phyloP scores from a whole-genome alignment of 2,888 invertebrate species.

The Ochropleura plecta region DNA sequence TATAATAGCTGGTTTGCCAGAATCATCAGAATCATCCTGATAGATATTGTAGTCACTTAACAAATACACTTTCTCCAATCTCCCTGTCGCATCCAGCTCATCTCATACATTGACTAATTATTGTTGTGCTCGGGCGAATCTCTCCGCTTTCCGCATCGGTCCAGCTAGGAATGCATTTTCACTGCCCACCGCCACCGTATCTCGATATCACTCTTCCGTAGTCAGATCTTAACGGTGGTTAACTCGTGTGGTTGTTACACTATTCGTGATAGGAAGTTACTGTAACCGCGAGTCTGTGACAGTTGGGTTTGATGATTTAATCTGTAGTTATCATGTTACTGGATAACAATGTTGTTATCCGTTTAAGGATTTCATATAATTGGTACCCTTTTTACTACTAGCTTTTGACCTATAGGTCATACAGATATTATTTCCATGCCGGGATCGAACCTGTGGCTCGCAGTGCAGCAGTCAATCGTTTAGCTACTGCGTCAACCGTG shows the following conservation, averaged over 20 bases:
- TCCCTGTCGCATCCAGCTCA: constrained; percentile 45
- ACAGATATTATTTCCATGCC: too few relatives aligned
- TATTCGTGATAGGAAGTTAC: constrained; percentile 59
- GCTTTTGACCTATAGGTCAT: too few relatives aligned
- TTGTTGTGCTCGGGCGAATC: constrained; percentile 56
- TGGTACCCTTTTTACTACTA: neutral
- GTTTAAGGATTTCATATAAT: neutral
- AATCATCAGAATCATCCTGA: too few relatives aligned
- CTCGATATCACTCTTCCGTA: constrained; percentile 87
- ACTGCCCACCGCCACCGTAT: constrained; percentile 74
- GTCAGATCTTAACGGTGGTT: constrained; percentile 72
- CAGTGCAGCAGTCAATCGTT: too few relatives aligned
- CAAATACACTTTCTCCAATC: neutral
- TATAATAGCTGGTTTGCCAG: too few relatives aligned
- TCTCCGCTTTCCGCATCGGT: constrained; percentile 79
- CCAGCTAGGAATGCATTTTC: constrained; percentile 84
- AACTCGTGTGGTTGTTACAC: constrained; percentile 62
- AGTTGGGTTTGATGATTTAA: constrained; percentile 10
- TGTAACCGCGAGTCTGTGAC: constrained; percentile 41
- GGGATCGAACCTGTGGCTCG: too few relatives aligned
- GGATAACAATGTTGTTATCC: neutral
- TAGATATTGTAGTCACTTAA: neutral
- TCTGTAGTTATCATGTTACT: neutral
- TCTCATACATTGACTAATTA: constrained; percentile 21
- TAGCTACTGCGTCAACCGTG: too few relatives aligned